Evolutionary conservation across 2,888 invertebrate genomes (phyloP), one percentile per base, ranked within the genome.

Genomic region (Pristionchus maxplancki): DNA sequence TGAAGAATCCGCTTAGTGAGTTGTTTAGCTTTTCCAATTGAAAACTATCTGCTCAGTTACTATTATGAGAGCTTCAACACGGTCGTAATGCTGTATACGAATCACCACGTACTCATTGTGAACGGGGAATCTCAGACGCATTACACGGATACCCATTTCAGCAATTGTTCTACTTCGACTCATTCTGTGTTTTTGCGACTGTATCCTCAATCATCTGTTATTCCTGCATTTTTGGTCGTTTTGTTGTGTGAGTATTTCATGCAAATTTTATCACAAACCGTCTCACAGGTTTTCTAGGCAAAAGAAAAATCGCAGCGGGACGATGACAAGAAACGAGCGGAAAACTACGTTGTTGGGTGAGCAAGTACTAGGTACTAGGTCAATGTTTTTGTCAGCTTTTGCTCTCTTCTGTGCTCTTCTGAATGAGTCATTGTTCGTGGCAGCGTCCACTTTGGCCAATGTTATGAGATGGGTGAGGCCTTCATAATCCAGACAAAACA

Each of bases 131-230:
- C 20, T n/a, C n/a, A 20, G 24, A n/a, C 9, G 9, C n/a, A 6
- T 24, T n/a, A 5, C 6, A 58, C n/a, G 2, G 58, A 1, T 1
- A 4, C 1, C 6, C 24, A 58, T 58, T 58, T 20, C 58, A 58
- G 58, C 58, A 58, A 58, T 58, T 58, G n/a, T n/a, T 58, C 58
- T 58, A 58, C 58, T 58, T n/a, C n/a, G 58, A 58, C n/a, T 58
- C 58, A 9, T 58, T 58, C 58, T 58, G 58, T n/a, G 58, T 58
- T 0, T 20, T 58, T n/a, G 58, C 58, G 9, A 58, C 58, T n/a
- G 58, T 58, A 9, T 20, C 53, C 24, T 58, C 53, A 24, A 58
- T 58, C 24, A 58, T 58, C 24, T 58, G 53, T 24, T 58, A 58
- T 20, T 17, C 24, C 3, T 58, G 20, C 53, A 58, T 58, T 6